Evolutionary conservation across 64 coral and sea anemone genomes (phyloP).

Genomic region (Platygyra sinensis): DNA sequence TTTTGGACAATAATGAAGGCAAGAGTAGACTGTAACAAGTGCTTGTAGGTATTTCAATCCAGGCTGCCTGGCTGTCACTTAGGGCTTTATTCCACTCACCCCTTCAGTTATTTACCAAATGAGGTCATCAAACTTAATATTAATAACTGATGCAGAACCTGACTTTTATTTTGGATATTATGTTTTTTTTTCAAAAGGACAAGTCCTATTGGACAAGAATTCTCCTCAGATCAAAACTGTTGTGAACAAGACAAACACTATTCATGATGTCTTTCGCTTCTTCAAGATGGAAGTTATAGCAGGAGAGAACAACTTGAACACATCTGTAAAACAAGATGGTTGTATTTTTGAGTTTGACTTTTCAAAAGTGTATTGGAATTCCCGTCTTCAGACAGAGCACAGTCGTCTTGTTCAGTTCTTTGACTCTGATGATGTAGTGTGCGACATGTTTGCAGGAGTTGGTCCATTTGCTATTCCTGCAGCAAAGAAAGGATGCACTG

Average conservation of each 20-base stretch:
- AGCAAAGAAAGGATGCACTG: conserved; percentile 86
- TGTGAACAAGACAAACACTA: conserved; percentile 94
- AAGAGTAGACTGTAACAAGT: no score
- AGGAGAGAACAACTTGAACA: conserved; percentile 75
- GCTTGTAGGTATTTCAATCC: no score
- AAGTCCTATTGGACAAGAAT: conserved; percentile 96
- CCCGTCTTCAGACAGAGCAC: conserved; percentile 96
- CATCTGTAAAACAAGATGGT: conserved; percentile 85
- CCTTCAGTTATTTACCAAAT: no score
- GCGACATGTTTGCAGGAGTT: conserved; percentile 99
- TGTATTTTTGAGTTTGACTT: conserved; percentile 95
- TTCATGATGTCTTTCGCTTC: conserved; percentile 91
- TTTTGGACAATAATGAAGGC: no score
- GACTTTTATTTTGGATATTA: neutral
- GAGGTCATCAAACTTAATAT: no score
- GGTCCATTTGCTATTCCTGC: conserved; percentile 98
- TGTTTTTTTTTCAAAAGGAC: conserved; percentile 69
- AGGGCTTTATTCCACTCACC: no score
- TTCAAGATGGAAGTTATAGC: conserved; percentile 97
- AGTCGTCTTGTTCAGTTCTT: conserved; percentile 82
- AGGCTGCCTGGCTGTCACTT: no score
- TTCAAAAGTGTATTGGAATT: conserved; percentile 99
- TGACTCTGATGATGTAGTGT: conserved; percentile 69
- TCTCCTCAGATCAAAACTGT: conserved; percentile 96
- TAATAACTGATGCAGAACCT: no score